Base-by-base conservation (phyloP, 2,113 vertebrate species). In the Bostrychus sinensis region DNA sequence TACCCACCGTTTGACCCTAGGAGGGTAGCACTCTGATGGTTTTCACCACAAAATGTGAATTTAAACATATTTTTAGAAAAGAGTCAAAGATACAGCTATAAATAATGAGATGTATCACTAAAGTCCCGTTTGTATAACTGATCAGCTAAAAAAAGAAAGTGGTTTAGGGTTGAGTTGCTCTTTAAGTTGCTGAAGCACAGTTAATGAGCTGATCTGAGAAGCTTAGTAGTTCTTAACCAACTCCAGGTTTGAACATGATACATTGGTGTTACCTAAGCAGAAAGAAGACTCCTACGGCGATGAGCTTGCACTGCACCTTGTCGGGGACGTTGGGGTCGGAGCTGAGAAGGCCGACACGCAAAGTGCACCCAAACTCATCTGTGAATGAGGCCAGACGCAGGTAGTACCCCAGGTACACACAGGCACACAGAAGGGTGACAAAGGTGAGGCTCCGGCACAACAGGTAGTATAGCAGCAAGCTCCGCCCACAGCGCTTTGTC, bases 251-350 rank as follows among this genome's bases (percentile, higher is more conserved):
- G 23, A 53, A 28, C 37, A 39, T 4, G n/a, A n/a, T n/a, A n/a
- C n/a, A n/a, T n/a, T n/a, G n/a, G n/a, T n/a, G n/a, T 5, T 66
- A 90, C 89, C 97, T 96, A 67, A 99, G 95, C 56, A 99, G 64
- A 76, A 90, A 93, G 89, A 99, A 99, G 80, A 98, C 84, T 17
- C 96, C 95, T 3, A 97, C 96, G 0, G 96, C 92, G 10, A 98
- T 90, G 59, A 99, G 94, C 57, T 99, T 99, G 75, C 97, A 99
- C 85, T 96, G 96, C 59, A 99, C 69, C 25, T 57, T 78, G 0
- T 92, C 86, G 0, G 97, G 97, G 38, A 98, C 60, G 0, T 61
- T 12, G 5, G 90, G 92, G 88, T 96, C 94, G 0, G 92, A 93
- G 22, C 67, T 76, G 2, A 98, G 88, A 50, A 97, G 90, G 1